phyloP scores from a whole-genome alignment of 2,888 invertebrate species.

The Apeira syringaria region DNA sequence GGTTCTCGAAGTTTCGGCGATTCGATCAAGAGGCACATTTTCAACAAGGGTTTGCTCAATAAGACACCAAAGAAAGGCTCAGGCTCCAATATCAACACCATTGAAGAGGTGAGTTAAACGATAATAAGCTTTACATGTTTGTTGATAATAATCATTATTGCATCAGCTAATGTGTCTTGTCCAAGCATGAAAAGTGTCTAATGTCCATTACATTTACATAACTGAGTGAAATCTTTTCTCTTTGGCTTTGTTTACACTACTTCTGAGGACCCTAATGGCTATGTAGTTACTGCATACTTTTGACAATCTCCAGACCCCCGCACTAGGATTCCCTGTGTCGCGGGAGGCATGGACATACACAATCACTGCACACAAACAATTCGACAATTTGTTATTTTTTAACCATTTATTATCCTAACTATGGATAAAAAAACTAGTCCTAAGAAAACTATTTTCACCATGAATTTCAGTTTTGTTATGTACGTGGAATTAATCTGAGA shows the following conservation, averaged over 20 bases:
- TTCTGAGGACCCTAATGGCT: not conserved
- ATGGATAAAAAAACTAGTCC: no score
- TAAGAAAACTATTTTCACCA: no score
- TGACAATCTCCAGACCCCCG: no score
- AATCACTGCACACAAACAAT: no score
- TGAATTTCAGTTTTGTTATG: no score
- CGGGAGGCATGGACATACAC: no score
- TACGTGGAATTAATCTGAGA: no score
- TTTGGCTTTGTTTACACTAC: conserved; percentile 11
- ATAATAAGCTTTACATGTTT: conserved; percentile 1
- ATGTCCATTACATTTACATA: conserved; percentile 20
- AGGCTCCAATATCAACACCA: conserved; percentile 57
- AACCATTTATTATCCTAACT: no score
- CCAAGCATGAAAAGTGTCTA: conserved; percentile 26
- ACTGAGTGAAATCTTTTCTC: conserved; percentile 22
- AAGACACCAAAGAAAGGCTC: conserved; percentile 80
- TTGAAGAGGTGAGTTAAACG: conserved; percentile 61
- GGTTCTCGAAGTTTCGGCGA: conserved; percentile 89
- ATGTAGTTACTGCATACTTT: no score
- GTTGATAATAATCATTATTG: conserved; percentile 12
- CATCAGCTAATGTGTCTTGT: conserved; percentile 29
- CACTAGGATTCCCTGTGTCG: no score
- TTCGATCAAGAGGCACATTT: conserved; percentile 93
- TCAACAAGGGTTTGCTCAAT: conserved; percentile 86
- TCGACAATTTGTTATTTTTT: no score